A percentile compares a stretch with the other conserved stretches of the same genome.
Evolutionary conservation across 2,888 invertebrate species (phyloP).

Genomic region (Cosmopolites sordidus): DNA sequence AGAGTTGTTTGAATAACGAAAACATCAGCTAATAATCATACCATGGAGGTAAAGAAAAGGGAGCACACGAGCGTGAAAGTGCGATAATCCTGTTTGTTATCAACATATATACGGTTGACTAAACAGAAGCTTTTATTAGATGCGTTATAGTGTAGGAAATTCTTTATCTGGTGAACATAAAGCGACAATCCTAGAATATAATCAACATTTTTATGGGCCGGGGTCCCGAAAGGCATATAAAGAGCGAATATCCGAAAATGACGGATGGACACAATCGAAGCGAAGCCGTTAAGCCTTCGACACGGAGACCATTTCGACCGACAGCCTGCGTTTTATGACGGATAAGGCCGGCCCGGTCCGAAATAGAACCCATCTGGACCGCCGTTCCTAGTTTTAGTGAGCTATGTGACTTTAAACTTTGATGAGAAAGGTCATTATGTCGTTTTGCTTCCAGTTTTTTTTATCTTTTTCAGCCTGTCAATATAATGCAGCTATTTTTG

Average conservation of each 20-base stretch:
- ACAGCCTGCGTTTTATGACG: constrained; percentile 25
- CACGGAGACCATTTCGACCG: constrained; percentile 21
- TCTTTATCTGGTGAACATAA: constrained; percentile 13
- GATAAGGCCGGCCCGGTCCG: constrained; percentile 9
- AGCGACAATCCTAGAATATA: constrained; percentile 22
- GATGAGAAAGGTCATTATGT: constrained; percentile 4
- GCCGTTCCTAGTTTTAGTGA: constrained; percentile 2
- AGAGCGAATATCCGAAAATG: constrained; percentile 25
- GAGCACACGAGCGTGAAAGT: too few species aligned
- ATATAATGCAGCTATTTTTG: too few species aligned
- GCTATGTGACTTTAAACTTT: constrained; percentile 10
- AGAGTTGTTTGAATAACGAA: too few species aligned
- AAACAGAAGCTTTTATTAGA: constrained; percentile 1
- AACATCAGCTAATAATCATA: too few species aligned
- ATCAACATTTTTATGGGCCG: constrained; percentile 23
- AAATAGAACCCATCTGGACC: constrained; percentile 18
- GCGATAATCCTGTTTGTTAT: background rate
- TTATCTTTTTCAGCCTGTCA: too few species aligned
- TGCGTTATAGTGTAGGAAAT: constrained; percentile 9
- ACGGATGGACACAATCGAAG: constrained; percentile 20
- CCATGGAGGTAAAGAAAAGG: too few species aligned
- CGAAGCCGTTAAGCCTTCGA: constrained; percentile 20
- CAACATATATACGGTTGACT: background rate
- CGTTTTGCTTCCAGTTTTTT: background rate
- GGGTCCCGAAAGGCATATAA: constrained; percentile 15